Base-by-base conservation (phyloP, 2,888 invertebrate species). In the Pseudolycoriella hygida region DNA sequence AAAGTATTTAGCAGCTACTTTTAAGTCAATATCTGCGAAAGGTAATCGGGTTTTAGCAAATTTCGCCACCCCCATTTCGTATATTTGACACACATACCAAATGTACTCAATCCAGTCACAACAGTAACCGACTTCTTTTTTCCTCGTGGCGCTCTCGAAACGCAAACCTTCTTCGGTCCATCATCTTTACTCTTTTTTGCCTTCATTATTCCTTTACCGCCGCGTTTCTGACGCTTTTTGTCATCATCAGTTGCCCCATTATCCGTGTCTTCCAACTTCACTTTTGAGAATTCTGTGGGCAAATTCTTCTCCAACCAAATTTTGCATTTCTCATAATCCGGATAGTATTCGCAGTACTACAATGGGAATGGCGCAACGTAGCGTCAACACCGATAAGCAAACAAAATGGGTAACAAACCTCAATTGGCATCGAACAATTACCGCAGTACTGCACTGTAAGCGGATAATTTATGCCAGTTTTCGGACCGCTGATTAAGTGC, bases 61-160 rank as follows among this genome's bases (percentile, higher is more conserved):
- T 8, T 10, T 19, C 11, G 4, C 40, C 15, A 11, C 12, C 3
- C 5, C 4, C 40, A 40, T 6, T 25, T 8, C 4, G 11, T 19
- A 19, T 12, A 42, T 20, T 14, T 38, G 40, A 46, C 45, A 46
- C 11, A 52, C 55, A 57, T 67, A 90, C 93, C 93, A 69, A 90
- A 96, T 53, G 90, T 87, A 59, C 83, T 88, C 40, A 98, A 69
- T 32, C 98, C 98, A 39, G 89, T 90, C 1, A 98, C 88, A 12
- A 98, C 90, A 3, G 98, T 98, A 2, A 97, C 94, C 38, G 87
- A 92, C 74, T 97, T 96, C 78, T 96, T 97, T 62, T 98, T 98
- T 49, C 97, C 97, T 54, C 98, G 74, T 17, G 94, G 92, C 50
- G 90, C 86, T 57, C 89, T 73, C 1, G 87, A 89, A 3, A 92